These are phyloP conservation scores for Podotricha telesiphe DNA, from an alignment of 2,888 invertebrate species.

Conservation along the genomic window DNA sequence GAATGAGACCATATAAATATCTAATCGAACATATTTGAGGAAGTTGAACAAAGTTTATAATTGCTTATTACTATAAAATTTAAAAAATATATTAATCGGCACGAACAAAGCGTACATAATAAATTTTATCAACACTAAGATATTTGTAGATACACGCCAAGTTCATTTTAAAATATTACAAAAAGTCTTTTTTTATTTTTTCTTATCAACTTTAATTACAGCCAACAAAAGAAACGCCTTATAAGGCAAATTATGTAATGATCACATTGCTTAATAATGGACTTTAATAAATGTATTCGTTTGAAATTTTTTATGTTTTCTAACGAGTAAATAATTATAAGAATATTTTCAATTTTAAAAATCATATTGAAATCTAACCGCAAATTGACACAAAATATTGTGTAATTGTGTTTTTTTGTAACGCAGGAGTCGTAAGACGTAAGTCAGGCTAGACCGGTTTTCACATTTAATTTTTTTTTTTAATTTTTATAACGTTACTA, in stretches of 20 bases:
- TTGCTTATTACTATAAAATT: slow-evolving; percentile 12
- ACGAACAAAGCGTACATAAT: slow-evolving; percentile 1
- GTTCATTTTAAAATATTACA: background rate
- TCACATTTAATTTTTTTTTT: background rate
- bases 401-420: slow-evolving; percentile 7
- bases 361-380: background rate
- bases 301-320: background rate
- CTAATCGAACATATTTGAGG: slow-evolving; percentile 28
- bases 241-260: slow-evolving; percentile 9
- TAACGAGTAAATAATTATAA: background rate
- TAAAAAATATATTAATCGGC: background rate
- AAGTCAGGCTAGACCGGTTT: slow-evolving; percentile 5
- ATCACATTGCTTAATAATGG: background rate
- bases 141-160: background rate
- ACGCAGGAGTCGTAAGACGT: background rate
- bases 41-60: slow-evolving; percentile 30
- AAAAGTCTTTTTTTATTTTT: background rate
- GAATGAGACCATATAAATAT: slow-evolving; percentile 16
- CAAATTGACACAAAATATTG: background rate
- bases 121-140: background rate
- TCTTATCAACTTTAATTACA: background rate
- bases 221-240: background rate
- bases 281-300: background rate
- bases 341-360: no score
- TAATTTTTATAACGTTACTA: background rate